A percentile compares a stretch with the other conserved stretches of the same genome.
Conservation (phyloP, 2,113 vertebrate genomes). For the Scophthalmus maximus region DNA sequence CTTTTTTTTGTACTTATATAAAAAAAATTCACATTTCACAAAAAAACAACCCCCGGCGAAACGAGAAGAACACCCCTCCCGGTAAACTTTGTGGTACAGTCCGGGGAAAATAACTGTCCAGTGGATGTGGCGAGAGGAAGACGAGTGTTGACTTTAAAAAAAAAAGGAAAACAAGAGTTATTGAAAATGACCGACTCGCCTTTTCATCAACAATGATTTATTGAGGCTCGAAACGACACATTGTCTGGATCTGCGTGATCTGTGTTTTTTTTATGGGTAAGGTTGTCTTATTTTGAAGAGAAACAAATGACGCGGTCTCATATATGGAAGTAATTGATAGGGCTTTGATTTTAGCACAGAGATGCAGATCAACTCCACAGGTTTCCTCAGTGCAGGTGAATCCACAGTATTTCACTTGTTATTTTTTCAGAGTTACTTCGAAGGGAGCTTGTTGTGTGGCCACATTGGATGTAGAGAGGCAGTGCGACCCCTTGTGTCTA, state of each 20-base stretch:
- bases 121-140: slow-evolving; percentile 42
- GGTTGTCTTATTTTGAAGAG: too few species aligned
- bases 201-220: too few species aligned
- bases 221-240: too few species aligned
- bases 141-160: background rate
- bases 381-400: background rate
- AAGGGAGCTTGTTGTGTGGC: slow-evolving; percentile 40
- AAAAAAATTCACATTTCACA: background rate
- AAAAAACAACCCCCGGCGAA: too few species aligned
- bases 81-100: slow-evolving; percentile 77
- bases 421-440: slow-evolving; percentile 40
- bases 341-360: background rate
- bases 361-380: background rate
- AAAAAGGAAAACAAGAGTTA: too few species aligned
- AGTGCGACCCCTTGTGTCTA: slow-evolving; percentile 61
- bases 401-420: background rate
- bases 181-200: too few species aligned
- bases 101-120: slow-evolving; percentile 75
- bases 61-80: slow-evolving; percentile 39
- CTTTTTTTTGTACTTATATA: too few species aligned
- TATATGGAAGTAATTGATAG: too few species aligned
- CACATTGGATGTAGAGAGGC: background rate
- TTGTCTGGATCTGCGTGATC: too few species aligned
- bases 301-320: too few species aligned
- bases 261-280: too few species aligned